Percentiles rank a stretch among this genome's conserved stretches.
Evolutionary conservation across 2,113 vertebrate species (phyloP).

Genomic region (Melanocharis versteri): DNA sequence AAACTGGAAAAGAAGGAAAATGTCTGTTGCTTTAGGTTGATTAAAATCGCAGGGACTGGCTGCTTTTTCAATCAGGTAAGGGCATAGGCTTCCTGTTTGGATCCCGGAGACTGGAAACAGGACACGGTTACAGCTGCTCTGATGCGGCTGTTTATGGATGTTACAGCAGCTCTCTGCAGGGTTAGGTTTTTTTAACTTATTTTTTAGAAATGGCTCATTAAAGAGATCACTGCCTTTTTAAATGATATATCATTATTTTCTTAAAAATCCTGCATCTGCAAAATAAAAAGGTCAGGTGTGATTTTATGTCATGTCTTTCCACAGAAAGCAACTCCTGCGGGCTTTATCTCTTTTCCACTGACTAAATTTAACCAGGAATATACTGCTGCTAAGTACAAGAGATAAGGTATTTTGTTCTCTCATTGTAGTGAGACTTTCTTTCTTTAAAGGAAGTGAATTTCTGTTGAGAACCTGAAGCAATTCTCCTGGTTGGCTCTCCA

Average conservation of each 20-base stretch:
- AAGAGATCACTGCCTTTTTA: neutral
- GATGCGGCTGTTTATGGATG: neutral
- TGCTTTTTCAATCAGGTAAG: constrained; percentile 49
- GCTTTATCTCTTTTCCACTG: neutral
- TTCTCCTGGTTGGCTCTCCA: neutral
- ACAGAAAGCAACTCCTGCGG: neutral
- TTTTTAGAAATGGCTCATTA: neutral
- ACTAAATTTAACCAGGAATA: neutral
- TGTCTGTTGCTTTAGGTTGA: neutral
- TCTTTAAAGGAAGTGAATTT: neutral
- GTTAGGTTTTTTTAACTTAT: neutral
- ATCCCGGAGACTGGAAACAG: neutral
- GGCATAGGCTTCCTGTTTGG: constrained; percentile 45
- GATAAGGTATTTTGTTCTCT: neutral
- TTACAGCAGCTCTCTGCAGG: neutral
- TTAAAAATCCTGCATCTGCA: neutral
- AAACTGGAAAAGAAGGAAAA: constrained; percentile 18
- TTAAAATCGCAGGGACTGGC: neutral
- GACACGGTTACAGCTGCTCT: neutral
- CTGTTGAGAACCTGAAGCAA: neutral
- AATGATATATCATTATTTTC: neutral
- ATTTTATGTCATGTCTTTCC: neutral
- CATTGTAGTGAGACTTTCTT: neutral
- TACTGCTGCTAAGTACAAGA: neutral
- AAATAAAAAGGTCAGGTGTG: neutral